These are phyloP conservation scores for Euura saliciscinereae DNA, from an alignment of 1,140 invertebrate genomes.

Conservation along the genomic window DNA sequence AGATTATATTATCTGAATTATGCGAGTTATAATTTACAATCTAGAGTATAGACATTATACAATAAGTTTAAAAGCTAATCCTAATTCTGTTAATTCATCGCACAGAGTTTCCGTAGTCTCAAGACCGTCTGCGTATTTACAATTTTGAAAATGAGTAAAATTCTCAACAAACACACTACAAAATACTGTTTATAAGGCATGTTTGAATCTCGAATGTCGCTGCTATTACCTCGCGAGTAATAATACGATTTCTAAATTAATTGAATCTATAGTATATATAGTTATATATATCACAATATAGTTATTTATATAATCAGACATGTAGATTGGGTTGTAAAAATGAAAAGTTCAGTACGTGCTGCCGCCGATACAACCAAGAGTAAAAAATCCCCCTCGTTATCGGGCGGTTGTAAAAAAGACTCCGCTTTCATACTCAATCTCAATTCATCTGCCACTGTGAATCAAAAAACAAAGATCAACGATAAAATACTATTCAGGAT, in stretches of 20 bases:
- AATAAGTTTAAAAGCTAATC: no score
- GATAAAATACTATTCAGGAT: constrained; percentile 3
- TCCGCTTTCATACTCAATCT: not conserved
- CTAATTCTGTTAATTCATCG: no score
- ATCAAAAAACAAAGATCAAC: constrained; percentile 3
- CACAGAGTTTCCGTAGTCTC: no score
- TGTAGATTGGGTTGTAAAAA: not conserved
- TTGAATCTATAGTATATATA: not conserved
- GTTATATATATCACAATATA: constrained; percentile 1
- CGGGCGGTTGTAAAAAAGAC: not conserved
- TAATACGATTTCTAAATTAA: not conserved
- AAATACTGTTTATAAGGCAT: not conserved
- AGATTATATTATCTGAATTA: no score
- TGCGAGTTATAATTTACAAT: no score
- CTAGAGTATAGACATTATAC: no score
- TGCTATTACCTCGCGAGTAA: not conserved
- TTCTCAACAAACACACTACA: not conserved
- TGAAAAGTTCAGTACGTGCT: not conserved
- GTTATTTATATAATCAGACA: not conserved
- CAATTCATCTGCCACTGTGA: constrained; percentile 45
- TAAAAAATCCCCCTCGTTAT: not conserved
- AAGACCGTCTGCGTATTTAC: not conserved
- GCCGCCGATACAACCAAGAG: not conserved
- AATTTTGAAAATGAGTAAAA: not conserved
- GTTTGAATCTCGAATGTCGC: no score